Percentiles rank a stretch among this genome's conserved stretches.
phyloP scores from a whole-genome alignment of 2,888 invertebrate genomes.

The Parnassius glacialis region DNA sequence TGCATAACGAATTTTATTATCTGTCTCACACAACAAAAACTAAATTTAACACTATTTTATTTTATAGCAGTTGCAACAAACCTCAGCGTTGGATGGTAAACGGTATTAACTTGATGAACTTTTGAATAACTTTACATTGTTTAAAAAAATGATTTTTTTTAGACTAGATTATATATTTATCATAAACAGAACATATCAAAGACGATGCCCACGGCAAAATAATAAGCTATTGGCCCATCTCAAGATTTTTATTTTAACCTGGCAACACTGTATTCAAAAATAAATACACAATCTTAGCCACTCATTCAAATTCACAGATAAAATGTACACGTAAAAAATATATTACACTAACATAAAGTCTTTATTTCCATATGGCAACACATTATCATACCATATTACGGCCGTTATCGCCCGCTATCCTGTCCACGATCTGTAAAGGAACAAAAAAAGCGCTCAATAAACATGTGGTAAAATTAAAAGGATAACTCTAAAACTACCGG shows the following conservation, averaged over 20 bases:
- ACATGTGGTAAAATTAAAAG: no score
- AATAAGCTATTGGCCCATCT: constrained; percentile 10
- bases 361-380: constrained; percentile 45
- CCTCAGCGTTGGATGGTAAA: no score
- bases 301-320: constrained; percentile 33
- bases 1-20: no score
- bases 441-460: constrained; percentile 7
- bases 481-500: no score
- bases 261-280: constrained; percentile 18
- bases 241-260: constrained; percentile 13
- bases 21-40: no score
- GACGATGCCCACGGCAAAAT: neutral
- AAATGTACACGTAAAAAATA: constrained; percentile 36
- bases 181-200: no score
- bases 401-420: constrained; percentile 90
- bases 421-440: constrained; percentile 85
- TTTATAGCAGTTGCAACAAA: no score
- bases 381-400: constrained; percentile 89
- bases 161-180: no score
- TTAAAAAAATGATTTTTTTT: no score
- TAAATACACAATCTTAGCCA: constrained; percentile 29
- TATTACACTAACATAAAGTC: constrained; percentile 44
- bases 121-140: no score
- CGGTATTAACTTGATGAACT: no score
- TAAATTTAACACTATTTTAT: no score